phyloP scores from a whole-genome alignment of 2,113 vertebrate species.

The Prochilodus magdalenae region DNA sequence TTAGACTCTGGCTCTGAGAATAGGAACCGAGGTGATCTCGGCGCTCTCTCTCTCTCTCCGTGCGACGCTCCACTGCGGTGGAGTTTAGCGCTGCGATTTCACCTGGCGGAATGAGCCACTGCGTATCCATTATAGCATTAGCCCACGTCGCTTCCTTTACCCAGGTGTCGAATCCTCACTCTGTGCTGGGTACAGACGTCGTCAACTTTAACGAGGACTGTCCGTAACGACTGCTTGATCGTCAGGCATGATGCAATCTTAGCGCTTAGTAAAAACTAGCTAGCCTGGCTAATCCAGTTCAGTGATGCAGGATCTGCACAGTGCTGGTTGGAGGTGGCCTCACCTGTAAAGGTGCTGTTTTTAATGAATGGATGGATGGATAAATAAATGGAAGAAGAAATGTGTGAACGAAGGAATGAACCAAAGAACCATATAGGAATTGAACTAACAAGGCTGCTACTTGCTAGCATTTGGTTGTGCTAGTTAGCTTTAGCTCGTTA shows the following conservation, averaged over 20 bases:
- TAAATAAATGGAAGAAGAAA: no score
- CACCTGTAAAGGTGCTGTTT: no score
- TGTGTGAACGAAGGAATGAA: no score
- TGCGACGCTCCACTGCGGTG: background rate
- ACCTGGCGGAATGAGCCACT: background rate
- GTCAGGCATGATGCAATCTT: background rate
- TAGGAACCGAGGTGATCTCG: background rate
- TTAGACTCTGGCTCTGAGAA: background rate
- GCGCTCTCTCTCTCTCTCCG: no score
- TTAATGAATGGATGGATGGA: no score
- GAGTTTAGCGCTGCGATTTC: background rate
- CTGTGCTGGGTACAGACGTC: background rate
- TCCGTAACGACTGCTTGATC: background rate
- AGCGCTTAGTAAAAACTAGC: background rate
- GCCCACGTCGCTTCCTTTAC: slow-evolving; percentile 2
- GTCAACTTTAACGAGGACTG: background rate
- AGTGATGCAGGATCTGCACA: no score
- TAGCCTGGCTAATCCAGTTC: background rate
- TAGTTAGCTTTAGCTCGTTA: no score
- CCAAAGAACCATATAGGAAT: no score
- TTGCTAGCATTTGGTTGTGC: no score
- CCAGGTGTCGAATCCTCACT: background rate
- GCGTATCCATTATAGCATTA: background rate
- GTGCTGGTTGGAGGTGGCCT: no score
- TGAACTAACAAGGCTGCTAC: no score